A percentile compares a stretch with the other conserved stretches of the same genome.
phyloP scores from a whole-genome alignment of 2,113 vertebrate species.

The Syngnathus scovelli region DNA sequence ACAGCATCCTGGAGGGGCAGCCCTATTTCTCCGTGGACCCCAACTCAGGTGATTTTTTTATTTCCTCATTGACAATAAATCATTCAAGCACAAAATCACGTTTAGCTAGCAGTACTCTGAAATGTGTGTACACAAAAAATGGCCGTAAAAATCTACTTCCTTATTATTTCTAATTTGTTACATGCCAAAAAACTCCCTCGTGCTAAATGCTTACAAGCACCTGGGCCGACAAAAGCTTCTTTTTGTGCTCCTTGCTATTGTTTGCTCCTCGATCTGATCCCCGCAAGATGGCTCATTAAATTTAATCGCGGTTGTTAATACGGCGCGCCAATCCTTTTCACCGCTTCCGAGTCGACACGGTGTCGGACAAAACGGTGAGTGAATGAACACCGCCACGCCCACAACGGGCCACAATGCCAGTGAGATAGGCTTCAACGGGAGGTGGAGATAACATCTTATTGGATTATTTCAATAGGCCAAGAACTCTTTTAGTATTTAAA shows the following conservation, averaged over 20 bases:
- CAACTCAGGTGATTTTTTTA: conserved; percentile 78
- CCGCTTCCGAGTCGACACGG: conserved; percentile 39
- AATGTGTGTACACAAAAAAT: too few relatives aligned
- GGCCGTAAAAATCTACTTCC: too few relatives aligned
- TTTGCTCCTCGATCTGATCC: conserved; percentile 47
- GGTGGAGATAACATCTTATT: conserved; percentile 41
- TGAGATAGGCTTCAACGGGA: conserved; percentile 33
- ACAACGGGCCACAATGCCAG: conserved; percentile 30
- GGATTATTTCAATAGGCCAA: conserved; percentile 40
- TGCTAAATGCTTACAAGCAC: neutral
- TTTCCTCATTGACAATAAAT: conserved; percentile 20
- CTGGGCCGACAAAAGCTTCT: neutral
- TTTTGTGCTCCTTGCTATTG: conserved; percentile 45
- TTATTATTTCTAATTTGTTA: neutral
- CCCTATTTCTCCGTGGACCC: conserved; percentile 98
- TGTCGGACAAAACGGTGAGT: conserved; percentile 40
- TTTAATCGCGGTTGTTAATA: conserved; percentile 55
- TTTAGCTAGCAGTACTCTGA: too few relatives aligned
- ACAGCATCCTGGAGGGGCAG: conserved; percentile 96
- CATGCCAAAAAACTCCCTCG: conserved; percentile 15
- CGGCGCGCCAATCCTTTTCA: conserved; percentile 44
- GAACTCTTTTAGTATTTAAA: conserved; percentile 34
- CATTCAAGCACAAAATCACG: neutral
- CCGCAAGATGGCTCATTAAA: conserved; percentile 48
- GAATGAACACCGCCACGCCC: conserved; percentile 37